Evolutionary conservation across 2,888 invertebrate genomes (phyloP).

Genomic region (Crepidodera aurea): DNA sequence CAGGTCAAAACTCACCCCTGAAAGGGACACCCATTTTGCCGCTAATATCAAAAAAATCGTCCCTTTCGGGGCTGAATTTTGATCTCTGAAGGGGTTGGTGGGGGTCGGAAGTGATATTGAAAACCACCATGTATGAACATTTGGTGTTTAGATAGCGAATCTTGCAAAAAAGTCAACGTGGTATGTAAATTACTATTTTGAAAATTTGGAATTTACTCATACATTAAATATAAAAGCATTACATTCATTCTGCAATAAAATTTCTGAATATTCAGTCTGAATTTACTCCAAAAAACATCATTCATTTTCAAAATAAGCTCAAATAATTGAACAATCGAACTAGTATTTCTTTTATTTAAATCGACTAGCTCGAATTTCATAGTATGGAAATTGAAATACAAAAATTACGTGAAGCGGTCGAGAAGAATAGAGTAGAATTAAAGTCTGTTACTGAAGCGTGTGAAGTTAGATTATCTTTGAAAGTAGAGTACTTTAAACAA

Average conservation of each 20-base stretch:
- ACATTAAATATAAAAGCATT: neutral
- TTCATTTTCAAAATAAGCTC: neutral
- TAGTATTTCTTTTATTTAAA: neutral
- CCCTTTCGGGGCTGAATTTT: too few relatives aligned
- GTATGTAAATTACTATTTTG: neutral
- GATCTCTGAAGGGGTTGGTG: too few relatives aligned
- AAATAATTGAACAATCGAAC: neutral
- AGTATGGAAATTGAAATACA: neutral
- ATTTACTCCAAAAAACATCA: neutral
- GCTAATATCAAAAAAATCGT: too few relatives aligned
- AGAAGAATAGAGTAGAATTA: conserved; percentile 4
- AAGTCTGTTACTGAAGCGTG: conserved; percentile 18
- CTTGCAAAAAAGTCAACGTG: neutral
- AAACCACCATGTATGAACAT: too few relatives aligned
- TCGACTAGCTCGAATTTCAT: too few relatives aligned
- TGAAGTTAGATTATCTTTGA: neutral
- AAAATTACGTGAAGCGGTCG: neutral
- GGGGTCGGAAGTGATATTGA: too few relatives aligned
- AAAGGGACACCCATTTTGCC: too few relatives aligned
- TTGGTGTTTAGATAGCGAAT: too few relatives aligned
- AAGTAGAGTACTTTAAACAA: conserved; percentile 11
- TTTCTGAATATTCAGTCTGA: neutral
- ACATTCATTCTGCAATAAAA: neutral
- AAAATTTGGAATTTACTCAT: neutral
- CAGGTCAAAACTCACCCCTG: too few relatives aligned